phyloP scores from a whole-genome alignment of 1,140 invertebrate genomes.

The Oryzaephilus surinamensis region DNA sequence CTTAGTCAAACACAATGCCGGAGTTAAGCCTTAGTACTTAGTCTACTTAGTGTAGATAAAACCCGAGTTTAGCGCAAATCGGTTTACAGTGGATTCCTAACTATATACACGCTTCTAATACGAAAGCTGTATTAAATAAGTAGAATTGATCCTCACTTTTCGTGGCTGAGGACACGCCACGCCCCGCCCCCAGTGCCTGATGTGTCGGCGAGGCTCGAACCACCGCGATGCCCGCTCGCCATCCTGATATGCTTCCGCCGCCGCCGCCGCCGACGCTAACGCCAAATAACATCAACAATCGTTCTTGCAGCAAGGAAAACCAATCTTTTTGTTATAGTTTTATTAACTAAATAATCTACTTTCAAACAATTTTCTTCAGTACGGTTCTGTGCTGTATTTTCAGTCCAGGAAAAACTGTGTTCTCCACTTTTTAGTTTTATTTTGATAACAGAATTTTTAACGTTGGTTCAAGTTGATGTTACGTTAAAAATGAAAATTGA shows the following conservation, averaged over 20 bases:
- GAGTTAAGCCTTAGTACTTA: conserved; percentile 37
- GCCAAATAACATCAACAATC: not conserved
- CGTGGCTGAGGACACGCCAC: conserved; percentile 30
- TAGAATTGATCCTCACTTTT: conserved; percentile 39
- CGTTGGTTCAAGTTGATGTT: too few relatives aligned
- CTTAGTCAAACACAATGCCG: conserved; percentile 38
- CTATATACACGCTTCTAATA: conserved; percentile 39
- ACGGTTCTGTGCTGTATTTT: too few relatives aligned
- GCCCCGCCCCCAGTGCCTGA: conserved; percentile 22
- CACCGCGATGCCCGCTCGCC: conserved; percentile 21
- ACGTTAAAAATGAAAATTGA: too few relatives aligned
- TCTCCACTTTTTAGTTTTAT: too few relatives aligned
- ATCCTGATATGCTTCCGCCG: conserved; percentile 14
- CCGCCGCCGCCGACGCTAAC: conserved; percentile 6
- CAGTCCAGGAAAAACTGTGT: too few relatives aligned
- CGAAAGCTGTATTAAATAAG: conserved; percentile 40
- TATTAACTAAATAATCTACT: too few relatives aligned
- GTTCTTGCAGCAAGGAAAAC: too few relatives aligned
- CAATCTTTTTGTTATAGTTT: too few relatives aligned
- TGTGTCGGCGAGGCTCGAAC: conserved; percentile 16
- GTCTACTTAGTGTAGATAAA: conserved; percentile 39
- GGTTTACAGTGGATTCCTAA: conserved; percentile 39
- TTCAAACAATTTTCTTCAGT: too few relatives aligned
- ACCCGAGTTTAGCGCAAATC: conserved; percentile 38
- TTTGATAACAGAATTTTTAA: too few relatives aligned